These are phyloP conservation scores for Troides helena DNA, from an alignment of 2,888 invertebrate genomes.

Conservation along the genomic window DNA sequence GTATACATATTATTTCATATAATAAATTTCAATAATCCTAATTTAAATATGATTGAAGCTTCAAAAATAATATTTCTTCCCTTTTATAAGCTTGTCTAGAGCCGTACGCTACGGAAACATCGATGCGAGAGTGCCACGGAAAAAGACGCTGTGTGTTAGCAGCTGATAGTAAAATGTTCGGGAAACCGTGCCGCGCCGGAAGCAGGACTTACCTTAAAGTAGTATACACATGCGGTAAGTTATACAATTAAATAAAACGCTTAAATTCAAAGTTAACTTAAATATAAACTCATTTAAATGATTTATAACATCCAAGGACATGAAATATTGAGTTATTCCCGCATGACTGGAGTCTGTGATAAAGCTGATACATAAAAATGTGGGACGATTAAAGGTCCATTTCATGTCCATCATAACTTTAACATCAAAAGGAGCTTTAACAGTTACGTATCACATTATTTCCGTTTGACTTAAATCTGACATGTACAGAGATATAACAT, in stretches of 20 bases:
- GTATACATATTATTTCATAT: no score
- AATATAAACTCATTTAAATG: slow-evolving; percentile 10
- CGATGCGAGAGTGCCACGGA: slow-evolving; percentile 92
- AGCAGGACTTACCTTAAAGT: slow-evolving; percentile 92
- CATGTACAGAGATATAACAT: no score
- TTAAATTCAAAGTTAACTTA: not conserved
- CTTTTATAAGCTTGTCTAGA: slow-evolving; percentile 87
- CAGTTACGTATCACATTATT: no score
- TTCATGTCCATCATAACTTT: slow-evolving; percentile 18
- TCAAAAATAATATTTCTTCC: not conserved
- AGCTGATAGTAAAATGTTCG: slow-evolving; percentile 90
- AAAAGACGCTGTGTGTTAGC: slow-evolving; percentile 88
- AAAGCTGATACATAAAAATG: slow-evolving; percentile 25
- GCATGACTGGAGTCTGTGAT: slow-evolving; percentile 24
- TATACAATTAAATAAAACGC: not conserved
- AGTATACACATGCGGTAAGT: slow-evolving; percentile 93
- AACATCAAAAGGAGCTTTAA: slow-evolving; percentile 9
- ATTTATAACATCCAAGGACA: slow-evolving; percentile 16
- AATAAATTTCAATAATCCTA: no score
- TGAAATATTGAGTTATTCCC: slow-evolving; percentile 22
- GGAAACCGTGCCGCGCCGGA: slow-evolving; percentile 88
- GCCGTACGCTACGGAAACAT: slow-evolving; percentile 93
- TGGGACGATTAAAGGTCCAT: slow-evolving; percentile 15
- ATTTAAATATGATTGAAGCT: not conserved
- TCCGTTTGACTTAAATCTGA: no score